Base-by-base conservation (phyloP, 2,113 vertebrate genomes). In the Chrysemys picta region DNA sequence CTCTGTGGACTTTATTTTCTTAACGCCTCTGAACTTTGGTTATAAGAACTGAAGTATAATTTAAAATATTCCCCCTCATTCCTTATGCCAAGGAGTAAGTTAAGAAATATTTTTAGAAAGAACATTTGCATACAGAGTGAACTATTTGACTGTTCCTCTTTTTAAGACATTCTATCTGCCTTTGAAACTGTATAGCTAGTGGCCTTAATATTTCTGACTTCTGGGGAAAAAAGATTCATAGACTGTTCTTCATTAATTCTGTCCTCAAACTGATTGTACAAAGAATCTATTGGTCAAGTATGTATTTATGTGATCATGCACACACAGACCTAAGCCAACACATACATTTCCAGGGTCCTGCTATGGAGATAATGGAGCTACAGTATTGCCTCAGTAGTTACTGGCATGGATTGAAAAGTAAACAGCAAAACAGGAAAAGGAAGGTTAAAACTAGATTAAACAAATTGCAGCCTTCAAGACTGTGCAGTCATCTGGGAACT, bases 371-470 rank as follows among this genome's bases (percentile, higher is more conserved):
- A 98, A 97, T 95, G 92, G 87, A 80, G 16, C 87, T 89, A 97
- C 93, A 97, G 96, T 97, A 42, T 65, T 96, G 93, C 97, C 85
- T 96, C 94, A 91, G 12, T 79, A 27, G 10, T 88, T 96, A 93
- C 93, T 97, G 96, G 97, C 95, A 89, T 80, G 93, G 93, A 96
- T 92, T 10, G 88, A 92, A 97, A 97, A 97, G 91, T 97, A 97
- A 97, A 97, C 95, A 97, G 91, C 95, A 97, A 97, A 97, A 97
- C 96, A 97, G 97, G 96, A 97, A 97, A 96, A 92, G 96, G 96
- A 97, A 96, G 35, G 92, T 94, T 96, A 93, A 95, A 96, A 87
- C 95, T 95, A 96, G 92, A 97, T 98, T 96, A 96, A 97, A 97
- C 93, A 97, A 94, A 98, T 95, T 92, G 85, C 96, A 92, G 87